Evolutionary conservation across 2,888 invertebrate species (phyloP).

Genomic region (Alviniconcha strummeri): DNA sequence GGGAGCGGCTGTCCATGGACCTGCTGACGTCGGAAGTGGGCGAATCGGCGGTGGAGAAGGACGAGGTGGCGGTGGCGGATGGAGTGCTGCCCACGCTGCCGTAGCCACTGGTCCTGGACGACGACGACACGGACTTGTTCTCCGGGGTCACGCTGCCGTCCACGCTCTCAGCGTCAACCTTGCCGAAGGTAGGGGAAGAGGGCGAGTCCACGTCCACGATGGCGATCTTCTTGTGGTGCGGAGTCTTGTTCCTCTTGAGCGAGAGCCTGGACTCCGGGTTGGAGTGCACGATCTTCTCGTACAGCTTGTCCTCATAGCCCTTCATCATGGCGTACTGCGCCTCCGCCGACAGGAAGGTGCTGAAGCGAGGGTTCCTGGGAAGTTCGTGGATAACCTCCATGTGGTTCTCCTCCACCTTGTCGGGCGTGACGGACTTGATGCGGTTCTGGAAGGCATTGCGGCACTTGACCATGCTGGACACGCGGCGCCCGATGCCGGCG

Average conservation of each 20-base stretch:
- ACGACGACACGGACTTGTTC: slow-evolving; percentile 10
- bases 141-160: neutral
- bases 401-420: slow-evolving; percentile 37
- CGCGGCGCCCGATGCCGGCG: slow-evolving; percentile 43
- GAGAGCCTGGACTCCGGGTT: slow-evolving; percentile 52
- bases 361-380: slow-evolving; percentile 63
- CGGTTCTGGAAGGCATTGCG: slow-evolving; percentile 48
- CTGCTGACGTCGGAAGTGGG: neutral
- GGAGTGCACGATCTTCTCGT: slow-evolving; percentile 47
- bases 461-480: slow-evolving; percentile 45
- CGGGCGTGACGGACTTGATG: slow-evolving; percentile 27
- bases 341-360: slow-evolving; percentile 65
- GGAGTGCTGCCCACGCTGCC: neutral
- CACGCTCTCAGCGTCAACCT: neutral
- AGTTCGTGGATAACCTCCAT: slow-evolving; percentile 53
- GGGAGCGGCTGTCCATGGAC: neutral
- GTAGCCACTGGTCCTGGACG: neutral
- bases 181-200: neutral
- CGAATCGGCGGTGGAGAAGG: neutral
- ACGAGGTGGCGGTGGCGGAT: neutral
- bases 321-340: slow-evolving; percentile 71
- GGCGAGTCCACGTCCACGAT: slow-evolving; percentile 20
- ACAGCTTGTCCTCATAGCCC: slow-evolving; percentile 68
- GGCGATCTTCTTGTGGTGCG: slow-evolving; percentile 38
- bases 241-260: slow-evolving; percentile 56